Evolutionary conservation across 1,140 invertebrate species (phyloP), one percentile per base, ranked within the genome.

Genomic region (Drosophila auraria): DNA sequence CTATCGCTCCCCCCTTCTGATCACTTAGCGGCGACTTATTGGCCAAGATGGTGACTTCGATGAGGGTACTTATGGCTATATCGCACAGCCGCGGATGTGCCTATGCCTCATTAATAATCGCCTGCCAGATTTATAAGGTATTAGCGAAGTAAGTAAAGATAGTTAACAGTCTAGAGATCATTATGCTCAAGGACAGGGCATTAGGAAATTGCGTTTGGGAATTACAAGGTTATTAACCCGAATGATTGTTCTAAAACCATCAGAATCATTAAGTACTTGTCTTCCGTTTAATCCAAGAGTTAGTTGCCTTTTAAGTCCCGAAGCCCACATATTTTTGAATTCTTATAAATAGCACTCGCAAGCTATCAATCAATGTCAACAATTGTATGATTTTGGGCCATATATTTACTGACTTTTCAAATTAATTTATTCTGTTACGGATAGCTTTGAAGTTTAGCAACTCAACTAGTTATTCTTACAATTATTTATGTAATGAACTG

Each of bases 11-110:
- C 25, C 64, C 36, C 33, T n/a, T 49, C 30, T 20, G 44, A 69
- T 70, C 83, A 87, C 83, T 87, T 83, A 87, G 61, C 77, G 70
- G 56, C 84, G 63, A 84, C 84, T 87, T 87, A 89, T 87, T 90
- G 84, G 69, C 78, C 66, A 66, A 78, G 71, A 44, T 49, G 49
- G 47, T 47, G 54, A 50, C 65, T 72, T 68, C 49, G 45, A 78
- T 84, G 63, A 78, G 82, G 69, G 47, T 75, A 68, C 81, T 64
- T 80, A 44, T 61, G 53, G 65, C 50, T 44, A 51, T 70, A 76
- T 70, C 47, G 49, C 78, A 30, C 47, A 50, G 40, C 2, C 23
- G 23, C 57, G 25, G 20, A 49, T 59, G 62, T 44, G 66, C 45
- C 42, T 25, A 61, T 59, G 50, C 47, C 30, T 53, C 53, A 70